These are phyloP conservation scores for Climacteris rufus DNA, from an alignment of 2,113 vertebrate genomes.

Conservation along the genomic window DNA sequence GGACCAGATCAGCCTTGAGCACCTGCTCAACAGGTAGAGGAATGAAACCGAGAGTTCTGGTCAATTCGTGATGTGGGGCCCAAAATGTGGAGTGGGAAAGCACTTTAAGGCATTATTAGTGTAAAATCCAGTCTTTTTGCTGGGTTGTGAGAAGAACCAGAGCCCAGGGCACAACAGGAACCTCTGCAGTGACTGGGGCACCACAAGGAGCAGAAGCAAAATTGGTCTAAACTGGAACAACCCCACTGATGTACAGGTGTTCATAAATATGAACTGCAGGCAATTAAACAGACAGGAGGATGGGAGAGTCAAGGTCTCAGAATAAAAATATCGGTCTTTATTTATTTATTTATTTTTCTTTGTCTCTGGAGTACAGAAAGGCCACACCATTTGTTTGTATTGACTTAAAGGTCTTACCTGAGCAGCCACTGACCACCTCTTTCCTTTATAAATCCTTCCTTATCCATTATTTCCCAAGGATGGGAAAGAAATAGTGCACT, in stretches of 20 bases:
- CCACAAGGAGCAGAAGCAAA: background rate
- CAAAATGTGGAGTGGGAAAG: background rate
- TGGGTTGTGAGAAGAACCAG: too few relatives aligned
- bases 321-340: background rate
- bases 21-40: background rate
- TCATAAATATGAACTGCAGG: background rate
- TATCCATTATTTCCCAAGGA: fast-evolving
- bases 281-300: background rate
- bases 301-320: background rate
- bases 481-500: background rate
- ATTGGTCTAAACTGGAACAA: too few relatives aligned
- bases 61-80: background rate
- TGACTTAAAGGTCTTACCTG: background rate
- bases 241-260: background rate
- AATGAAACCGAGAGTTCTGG: background rate
- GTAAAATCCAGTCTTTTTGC: too few relatives aligned
- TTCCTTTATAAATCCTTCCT: background rate
- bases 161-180: background rate
- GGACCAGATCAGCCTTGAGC: background rate
- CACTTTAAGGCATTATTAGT: background rate
- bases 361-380: background rate
- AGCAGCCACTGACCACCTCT: background rate
- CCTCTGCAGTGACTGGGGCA: background rate
- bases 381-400: background rate
- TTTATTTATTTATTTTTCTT: background rate